Conservation (phyloP, 2,797 vertebrate genomes). For the Agapornis canus region DNA sequence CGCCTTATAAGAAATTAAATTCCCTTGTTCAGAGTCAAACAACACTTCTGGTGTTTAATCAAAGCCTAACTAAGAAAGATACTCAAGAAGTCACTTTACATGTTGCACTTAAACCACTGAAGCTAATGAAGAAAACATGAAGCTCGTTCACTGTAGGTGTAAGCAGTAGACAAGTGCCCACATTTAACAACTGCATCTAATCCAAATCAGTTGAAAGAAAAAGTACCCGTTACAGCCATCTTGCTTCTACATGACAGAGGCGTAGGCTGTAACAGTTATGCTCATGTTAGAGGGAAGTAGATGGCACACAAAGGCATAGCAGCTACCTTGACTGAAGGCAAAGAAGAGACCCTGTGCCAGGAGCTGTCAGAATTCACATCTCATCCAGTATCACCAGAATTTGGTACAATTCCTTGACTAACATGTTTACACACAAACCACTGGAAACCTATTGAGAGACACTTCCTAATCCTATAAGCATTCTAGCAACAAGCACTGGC, state of each 20-base stretch:
- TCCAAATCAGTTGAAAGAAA: background rate
- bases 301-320: background rate
- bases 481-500: background rate
- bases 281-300: background rate
- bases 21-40: background rate
- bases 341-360: background rate
- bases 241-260: background rate
- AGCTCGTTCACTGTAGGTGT: background rate
- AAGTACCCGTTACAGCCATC: background rate
- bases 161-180: background rate
- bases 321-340: background rate
- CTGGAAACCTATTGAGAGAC: slow-evolving; percentile 3
- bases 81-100: background rate
- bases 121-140: background rate
- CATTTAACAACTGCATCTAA: background rate
- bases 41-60: background rate
- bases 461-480: background rate
- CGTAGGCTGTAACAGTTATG: background rate
- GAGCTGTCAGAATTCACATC: background rate
- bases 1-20: background rate
- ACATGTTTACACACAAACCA: background rate
- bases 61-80: background rate
- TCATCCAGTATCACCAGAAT: background rate
- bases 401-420: background rate
- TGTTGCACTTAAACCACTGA: background rate